These are phyloP conservation scores for Darevskia mixta DNA, from an alignment of 2,797 vertebrate genomes.

Conservation along the genomic window DNA sequence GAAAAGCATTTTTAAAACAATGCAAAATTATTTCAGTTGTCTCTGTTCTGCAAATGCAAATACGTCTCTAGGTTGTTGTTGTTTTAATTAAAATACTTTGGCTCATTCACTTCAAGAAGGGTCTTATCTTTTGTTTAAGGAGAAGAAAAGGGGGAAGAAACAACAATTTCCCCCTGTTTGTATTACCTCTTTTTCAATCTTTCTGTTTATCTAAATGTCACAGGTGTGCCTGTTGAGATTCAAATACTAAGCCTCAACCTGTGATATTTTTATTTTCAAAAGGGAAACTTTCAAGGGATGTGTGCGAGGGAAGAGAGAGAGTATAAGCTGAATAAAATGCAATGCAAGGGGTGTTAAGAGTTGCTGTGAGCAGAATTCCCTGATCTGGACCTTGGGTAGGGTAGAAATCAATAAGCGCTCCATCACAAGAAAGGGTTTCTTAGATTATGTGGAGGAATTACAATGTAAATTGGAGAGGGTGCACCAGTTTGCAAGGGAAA, in stretches of 20 bases:
- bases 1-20: not conserved
- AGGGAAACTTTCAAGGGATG: too few relatives aligned
- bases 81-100: not conserved
- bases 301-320: too few relatives aligned
- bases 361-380: too few relatives aligned
- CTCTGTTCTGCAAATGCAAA: not conserved
- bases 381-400: too few relatives aligned
- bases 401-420: too few relatives aligned
- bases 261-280: not conserved
- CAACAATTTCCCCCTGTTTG: not conserved
- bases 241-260: not conserved
- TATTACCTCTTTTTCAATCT: not conserved
- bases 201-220: constrained; percentile 24
- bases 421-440: too few relatives aligned
- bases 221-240: not conserved
- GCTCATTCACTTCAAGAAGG: not conserved
- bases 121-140: not conserved
- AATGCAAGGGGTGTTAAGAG: too few relatives aligned
- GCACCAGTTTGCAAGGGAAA: too few relatives aligned
- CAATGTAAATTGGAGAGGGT: too few relatives aligned
- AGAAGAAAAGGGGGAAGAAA: not conserved
- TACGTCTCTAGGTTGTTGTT: not conserved
- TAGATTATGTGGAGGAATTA: too few relatives aligned
- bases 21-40: not conserved
- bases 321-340: too few relatives aligned